Percentiles rank a stretch among this genome's conserved stretches.
Evolutionary conservation across 2,113 vertebrate genomes (phyloP).

Genomic region (Melozone crissalis): DNA sequence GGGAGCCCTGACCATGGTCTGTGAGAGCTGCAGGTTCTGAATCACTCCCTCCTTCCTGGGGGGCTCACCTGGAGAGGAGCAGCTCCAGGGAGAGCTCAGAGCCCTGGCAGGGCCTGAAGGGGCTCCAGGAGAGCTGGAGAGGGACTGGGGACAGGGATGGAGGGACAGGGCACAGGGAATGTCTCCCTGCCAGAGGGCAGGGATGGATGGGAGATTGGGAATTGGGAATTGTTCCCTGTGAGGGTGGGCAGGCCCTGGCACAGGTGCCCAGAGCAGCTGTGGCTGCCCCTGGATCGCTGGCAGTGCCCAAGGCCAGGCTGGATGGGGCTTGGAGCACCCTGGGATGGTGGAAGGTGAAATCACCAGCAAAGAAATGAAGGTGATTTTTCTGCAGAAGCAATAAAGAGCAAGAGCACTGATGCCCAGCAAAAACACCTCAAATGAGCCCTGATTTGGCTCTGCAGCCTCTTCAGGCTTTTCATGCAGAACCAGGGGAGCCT

Average conservation of each 20-base stretch:
- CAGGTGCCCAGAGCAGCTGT: background rate
- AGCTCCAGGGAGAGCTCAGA: background rate
- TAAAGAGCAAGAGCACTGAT: background rate
- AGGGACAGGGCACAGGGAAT: background rate
- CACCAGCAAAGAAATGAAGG: background rate
- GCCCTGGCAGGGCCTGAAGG: accelerated
- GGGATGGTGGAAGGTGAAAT: background rate
- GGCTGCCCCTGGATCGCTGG: background rate
- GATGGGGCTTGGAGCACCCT: accelerated
- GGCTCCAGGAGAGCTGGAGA: background rate
- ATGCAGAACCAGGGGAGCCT: background rate
- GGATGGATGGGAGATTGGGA: accelerated
- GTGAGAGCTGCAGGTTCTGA: background rate
- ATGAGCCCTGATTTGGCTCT: background rate
- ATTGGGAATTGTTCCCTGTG: accelerated
- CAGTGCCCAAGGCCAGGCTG: accelerated
- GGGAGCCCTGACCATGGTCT: accelerated
- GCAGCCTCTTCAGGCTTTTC: background rate
- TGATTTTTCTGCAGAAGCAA: background rate
- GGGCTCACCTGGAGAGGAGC: background rate
- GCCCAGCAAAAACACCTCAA: accelerated
- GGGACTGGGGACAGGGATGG: background rate
- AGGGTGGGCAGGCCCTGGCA: background rate
- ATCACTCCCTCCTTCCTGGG: background rate
- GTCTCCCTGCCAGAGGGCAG: background rate